These are phyloP conservation scores for Zaprionus camerounensis DNA, from an alignment of 1,140 invertebrate species.

Conservation along the genomic window DNA sequence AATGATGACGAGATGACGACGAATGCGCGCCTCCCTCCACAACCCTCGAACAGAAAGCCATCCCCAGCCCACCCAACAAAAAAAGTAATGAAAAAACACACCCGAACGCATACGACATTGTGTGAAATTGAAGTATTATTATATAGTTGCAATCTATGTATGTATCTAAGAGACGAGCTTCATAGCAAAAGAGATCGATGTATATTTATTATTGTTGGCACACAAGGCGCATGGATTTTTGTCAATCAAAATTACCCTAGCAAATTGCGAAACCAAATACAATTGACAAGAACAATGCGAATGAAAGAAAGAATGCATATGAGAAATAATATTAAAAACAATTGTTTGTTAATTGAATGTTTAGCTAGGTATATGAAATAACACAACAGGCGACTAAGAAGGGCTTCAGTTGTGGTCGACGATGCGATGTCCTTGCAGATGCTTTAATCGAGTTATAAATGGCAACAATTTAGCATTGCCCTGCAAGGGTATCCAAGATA, in stretches of 20 bases:
- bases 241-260: constrained; percentile 50
- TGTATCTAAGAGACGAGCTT: neutral
- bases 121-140: constrained; percentile 53
- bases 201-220: constrained; percentile 46
- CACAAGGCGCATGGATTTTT: constrained; percentile 32
- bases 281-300: constrained; percentile 25
- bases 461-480: neutral
- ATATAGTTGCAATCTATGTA: constrained; percentile 35
- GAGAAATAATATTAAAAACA: constrained; percentile 6
- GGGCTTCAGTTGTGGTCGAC: neutral
- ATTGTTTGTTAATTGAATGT: constrained; percentile 46
- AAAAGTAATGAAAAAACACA: constrained; percentile 13
- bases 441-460: neutral
- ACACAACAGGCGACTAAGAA: constrained; percentile 8
- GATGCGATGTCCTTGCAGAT: constrained; percentile 7
- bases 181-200: constrained; percentile 36
- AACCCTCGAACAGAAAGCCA: constrained; percentile 13
- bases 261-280: constrained; percentile 32
- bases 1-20: neutral
- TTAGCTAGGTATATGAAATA: constrained; percentile 70
- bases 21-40: neutral
- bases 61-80: constrained; percentile 35
- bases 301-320: constrained; percentile 9
- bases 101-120: constrained; percentile 26
- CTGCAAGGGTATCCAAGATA: neutral